Percentiles rank a stretch among this genome's conserved stretches.
Evolutionary conservation across 92 coral and sea anemone species (phyloP).

Genomic region (Virgularia gustaviana): DNA sequence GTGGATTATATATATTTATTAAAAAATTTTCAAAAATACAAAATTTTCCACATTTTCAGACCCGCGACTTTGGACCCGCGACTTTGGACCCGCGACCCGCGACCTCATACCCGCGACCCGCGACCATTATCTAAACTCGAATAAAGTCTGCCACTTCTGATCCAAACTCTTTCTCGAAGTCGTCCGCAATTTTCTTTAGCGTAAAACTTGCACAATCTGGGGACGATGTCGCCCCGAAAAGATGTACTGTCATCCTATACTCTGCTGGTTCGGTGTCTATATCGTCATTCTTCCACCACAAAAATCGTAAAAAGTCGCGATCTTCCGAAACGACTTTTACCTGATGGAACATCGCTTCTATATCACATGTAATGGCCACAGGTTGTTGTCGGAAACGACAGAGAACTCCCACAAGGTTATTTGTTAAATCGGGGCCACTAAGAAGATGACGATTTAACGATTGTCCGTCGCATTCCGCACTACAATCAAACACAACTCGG

Average conservation of each 20-base stretch:
- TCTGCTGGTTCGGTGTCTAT: slow-evolving; percentile 37
- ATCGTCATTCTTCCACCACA: slow-evolving; percentile 42
- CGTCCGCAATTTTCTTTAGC: slow-evolving; percentile 38
- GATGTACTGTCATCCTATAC: slow-evolving; percentile 50
- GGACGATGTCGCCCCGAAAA: slow-evolving; percentile 51
- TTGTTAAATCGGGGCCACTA: slow-evolving; percentile 57
- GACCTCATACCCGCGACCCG: too few species aligned
- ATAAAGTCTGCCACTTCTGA: too few species aligned
- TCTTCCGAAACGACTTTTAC: slow-evolving; percentile 39
- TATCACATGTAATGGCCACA: slow-evolving; percentile 43
- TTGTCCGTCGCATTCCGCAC: slow-evolving; percentile 38
- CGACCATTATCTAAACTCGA: too few species aligned
- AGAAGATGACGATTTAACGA: slow-evolving; percentile 38
- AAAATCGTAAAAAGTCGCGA: slow-evolving; percentile 46
- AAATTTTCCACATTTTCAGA: too few species aligned
- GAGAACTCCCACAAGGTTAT: slow-evolving; percentile 49
- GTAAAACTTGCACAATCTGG: slow-evolving; percentile 48
- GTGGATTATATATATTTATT: too few species aligned
- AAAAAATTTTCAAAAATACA: too few species aligned
- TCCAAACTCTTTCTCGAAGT: too few species aligned
- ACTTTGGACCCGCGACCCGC: too few species aligned
- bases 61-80: too few species aligned
- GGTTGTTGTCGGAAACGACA: slow-evolving; percentile 46
- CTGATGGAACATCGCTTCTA: slow-evolving; percentile 52
- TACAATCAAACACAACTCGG: slow-evolving; percentile 45